Base-by-base conservation (phyloP, 1,140 invertebrate genomes). In the Trichonephila inaurata region DNA sequence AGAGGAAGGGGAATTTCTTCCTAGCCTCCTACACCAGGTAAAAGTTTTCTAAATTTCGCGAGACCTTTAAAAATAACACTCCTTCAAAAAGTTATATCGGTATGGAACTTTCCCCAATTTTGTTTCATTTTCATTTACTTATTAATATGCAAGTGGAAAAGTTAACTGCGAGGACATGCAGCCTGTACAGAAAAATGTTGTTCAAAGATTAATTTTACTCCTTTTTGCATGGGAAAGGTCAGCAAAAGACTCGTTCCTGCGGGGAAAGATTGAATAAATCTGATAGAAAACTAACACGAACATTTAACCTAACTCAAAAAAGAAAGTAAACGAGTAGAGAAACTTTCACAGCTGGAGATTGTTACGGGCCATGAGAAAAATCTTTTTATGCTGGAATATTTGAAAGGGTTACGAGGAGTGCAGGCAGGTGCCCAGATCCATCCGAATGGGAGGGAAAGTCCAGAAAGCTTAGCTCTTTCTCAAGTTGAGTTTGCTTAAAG, bases 331-430 rank as follows among this genome's bases (percentile, higher is more conserved):
- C 72, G 72, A 77, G 28, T 16, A 24, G 72, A 28, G 72, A 33
- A 87, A 24, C 51, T 44, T 40, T 64, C 85, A 28, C 85, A 87
- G 85, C 85, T 64, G 85, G 85, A 87, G 19, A 33, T 62, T 28
- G 40, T 58, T 60, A 19, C 33, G 28, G 40, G 19, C 58, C 85
- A 60, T 87, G 85, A 24, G 61, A 87, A 62, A 87, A 87, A 62
- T 62, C 85, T 62, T 28, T 24, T 87, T 64, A 61, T 64, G n/a
- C 19, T 64, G 21, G 21, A 10, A 66, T 21, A 69, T 28, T 69
- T 89, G 87, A 89, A 89, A 58, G 64, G 87, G 87, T 89, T 64
- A 89, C 44, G 40, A 69, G 21, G 44, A 44, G n/a, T 89, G 33
- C 58, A 89, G 87, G 87, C 87, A 89, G 87, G 87, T 89, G 62